These are phyloP conservation scores for Gadopsis bispinosus DNA, from an alignment of 2,797 vertebrate genomes.

Conservation along the genomic window DNA sequence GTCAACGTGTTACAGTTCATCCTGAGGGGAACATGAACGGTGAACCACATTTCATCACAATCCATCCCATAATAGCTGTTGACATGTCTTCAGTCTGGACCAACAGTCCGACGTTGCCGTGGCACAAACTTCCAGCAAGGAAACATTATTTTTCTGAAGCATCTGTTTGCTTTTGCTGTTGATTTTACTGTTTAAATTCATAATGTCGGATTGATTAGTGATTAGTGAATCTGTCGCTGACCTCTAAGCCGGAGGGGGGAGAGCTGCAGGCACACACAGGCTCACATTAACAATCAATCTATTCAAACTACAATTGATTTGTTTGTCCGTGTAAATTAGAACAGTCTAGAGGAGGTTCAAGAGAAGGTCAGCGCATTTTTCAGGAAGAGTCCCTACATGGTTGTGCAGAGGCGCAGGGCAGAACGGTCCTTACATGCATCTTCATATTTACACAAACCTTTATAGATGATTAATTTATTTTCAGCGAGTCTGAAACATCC, in stretches of 20 bases:
- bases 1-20: too few species aligned
- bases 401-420: neutral
- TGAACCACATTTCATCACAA: too few species aligned
- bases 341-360: slow-evolving; percentile 12
- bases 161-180: neutral
- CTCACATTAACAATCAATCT: slow-evolving; percentile 32
- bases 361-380: neutral
- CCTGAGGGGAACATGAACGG: too few species aligned
- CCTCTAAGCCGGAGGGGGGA: slow-evolving; percentile 4
- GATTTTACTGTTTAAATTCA: neutral
- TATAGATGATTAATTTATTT: neutral
- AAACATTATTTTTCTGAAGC: neutral
- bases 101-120: neutral
- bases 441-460: neutral
- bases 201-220: too few species aligned
- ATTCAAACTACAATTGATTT: slow-evolving; percentile 29
- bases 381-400: neutral
- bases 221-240: neutral
- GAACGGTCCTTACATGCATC: neutral
- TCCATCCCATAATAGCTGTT: too few species aligned
- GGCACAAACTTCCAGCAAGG: neutral
- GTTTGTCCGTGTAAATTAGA: slow-evolving; percentile 40
- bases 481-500: neutral
- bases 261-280: slow-evolving; percentile 30
- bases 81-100: neutral